Evolutionary conservation across 2,113 vertebrate genomes (phyloP).

Genomic region (Sphaerodactylus townsendi): DNA sequence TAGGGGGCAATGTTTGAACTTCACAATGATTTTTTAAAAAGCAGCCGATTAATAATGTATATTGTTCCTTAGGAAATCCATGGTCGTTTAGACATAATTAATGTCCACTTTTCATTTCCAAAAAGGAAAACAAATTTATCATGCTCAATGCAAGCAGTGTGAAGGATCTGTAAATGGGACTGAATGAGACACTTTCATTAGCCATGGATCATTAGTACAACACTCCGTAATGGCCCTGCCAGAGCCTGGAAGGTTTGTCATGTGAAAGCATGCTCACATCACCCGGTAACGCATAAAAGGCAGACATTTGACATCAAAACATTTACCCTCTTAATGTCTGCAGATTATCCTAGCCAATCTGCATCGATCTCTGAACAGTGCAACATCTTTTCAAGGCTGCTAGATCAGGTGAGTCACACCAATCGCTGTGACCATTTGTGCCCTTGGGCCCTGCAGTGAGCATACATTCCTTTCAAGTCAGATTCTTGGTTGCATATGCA

Average conservation of each 20-base stretch:
- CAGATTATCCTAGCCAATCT: constrained; percentile 37
- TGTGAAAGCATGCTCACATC: constrained; percentile 32
- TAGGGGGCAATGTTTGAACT: not conserved
- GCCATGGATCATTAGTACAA: constrained; percentile 53
- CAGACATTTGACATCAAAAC: constrained; percentile 34
- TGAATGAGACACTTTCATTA: constrained; percentile 51
- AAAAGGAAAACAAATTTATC: constrained; percentile 50
- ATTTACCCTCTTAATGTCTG: constrained; percentile 33
- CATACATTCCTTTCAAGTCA: no score
- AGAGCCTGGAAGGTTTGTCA: constrained; percentile 36
- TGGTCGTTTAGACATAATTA: constrained; percentile 37
- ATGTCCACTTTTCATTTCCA: constrained; percentile 41
- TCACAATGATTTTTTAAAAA: not conserved
- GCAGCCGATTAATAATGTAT: constrained; percentile 29
- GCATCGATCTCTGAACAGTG: constrained; percentile 18
- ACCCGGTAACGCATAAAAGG: constrained; percentile 34
- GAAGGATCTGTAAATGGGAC: constrained; percentile 46
- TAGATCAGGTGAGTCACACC: not conserved
- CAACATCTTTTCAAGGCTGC: not conserved
- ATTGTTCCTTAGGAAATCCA: constrained; percentile 29
- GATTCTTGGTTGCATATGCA: no score
- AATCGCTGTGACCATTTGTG: no score
- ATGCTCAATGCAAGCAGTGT: constrained; percentile 40
- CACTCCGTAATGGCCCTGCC: constrained; percentile 46
- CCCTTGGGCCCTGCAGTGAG: no score